Evolutionary conservation across 2,888 invertebrate species (phyloP), one percentile per base, ranked within the genome.

Genomic region (Drosophila acutilabella): DNA sequence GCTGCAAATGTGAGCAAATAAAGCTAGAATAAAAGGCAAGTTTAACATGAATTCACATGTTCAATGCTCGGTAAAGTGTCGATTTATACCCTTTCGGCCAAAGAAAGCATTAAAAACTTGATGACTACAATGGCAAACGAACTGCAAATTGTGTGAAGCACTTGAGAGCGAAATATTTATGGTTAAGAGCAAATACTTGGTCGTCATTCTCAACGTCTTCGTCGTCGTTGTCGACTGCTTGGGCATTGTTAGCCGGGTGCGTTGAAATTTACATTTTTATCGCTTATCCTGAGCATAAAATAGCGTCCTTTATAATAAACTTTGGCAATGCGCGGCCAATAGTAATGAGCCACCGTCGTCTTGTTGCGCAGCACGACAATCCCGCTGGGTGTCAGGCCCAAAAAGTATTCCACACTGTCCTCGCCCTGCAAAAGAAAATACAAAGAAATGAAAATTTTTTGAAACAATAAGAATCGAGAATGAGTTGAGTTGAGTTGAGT

Each of bases 301-400:
- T 98, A 98, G 91, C 97, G 96, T 89, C 97, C 98, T 94, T 98
- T 98, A 94, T 97, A 97, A 93, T 97, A 98, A 90, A 98, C 96
- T 94, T 98, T 98, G 88, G 97, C 96, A 91, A 99, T 98, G 90
- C 98, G 95, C 75, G 98, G 98, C 98, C 99, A 99, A 94, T 98
- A 98, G 93, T 99, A 98, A 94, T 98, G 98, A 85, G 98, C 98
- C 74, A 98, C 98, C 93, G 98, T 98, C 92, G 96, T 96, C 94
- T 98, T 98, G 93, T 98, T 98, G 86, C 98, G 95, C 89, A 98
- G 94, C 69, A 99, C 96, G 91, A 98, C 96, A 91, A 99, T 96
- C 73, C 98, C 98, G 92, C 98, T 98, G 65, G 98, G 98, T 80
- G 98, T 98, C 90, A 99, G 93, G 67, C 98, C 98, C 91, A 99